Evolutionary conservation across 2,113 vertebrate genomes (phyloP).

Genomic region (Melanerpes aurifrons): DNA sequence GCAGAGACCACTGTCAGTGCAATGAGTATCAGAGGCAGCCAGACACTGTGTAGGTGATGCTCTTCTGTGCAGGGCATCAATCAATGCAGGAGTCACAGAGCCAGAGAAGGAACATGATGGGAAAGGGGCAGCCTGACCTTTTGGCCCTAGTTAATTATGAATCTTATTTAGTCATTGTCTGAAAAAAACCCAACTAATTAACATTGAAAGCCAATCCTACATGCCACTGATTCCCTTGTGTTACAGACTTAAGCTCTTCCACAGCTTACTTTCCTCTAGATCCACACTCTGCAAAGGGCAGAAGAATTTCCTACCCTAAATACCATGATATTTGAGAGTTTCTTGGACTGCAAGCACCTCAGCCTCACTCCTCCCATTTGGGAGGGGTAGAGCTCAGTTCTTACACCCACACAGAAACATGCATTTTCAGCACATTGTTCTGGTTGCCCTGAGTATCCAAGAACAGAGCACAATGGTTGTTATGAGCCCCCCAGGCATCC

Average conservation of each 20-base stretch:
- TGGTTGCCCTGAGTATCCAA: background rate
- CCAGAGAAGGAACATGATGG: background rate
- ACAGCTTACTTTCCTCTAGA: background rate
- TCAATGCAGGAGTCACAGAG: background rate
- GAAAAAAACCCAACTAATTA: background rate
- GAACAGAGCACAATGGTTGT: background rate
- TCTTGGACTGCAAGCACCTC: background rate
- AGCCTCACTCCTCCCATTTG: background rate
- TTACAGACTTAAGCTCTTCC: background rate
- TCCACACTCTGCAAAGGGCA: background rate
- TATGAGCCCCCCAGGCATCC: background rate
- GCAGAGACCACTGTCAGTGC: background rate
- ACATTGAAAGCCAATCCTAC: background rate
- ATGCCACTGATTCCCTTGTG: background rate
- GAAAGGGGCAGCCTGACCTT: background rate
- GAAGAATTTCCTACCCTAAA: background rate
- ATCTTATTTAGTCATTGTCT: background rate
- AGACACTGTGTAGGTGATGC: background rate
- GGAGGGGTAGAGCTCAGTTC: background rate
- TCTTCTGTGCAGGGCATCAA: background rate
- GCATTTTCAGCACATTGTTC: background rate
- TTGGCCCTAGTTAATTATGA: background rate
- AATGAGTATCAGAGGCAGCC: background rate
- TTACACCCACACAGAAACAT: background rate
- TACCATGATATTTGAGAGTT: background rate